Evolutionary conservation across 2,113 vertebrate species (phyloP).

Genomic region (Alectura lathami): DNA sequence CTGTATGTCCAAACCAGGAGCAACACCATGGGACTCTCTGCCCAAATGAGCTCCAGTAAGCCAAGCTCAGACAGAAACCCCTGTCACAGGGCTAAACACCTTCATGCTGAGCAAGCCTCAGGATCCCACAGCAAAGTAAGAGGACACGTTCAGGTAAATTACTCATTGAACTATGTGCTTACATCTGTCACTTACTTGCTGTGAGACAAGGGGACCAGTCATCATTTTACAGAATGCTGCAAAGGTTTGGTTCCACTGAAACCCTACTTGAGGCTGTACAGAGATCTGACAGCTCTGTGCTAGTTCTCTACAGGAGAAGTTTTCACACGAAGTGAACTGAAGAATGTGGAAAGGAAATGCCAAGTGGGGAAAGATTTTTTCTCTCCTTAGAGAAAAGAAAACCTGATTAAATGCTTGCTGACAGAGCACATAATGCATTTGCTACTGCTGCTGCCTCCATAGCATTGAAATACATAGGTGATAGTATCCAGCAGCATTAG

Average conservation of each 20-base stretch:
- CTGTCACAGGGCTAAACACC: neutral
- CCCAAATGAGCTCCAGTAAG: neutral
- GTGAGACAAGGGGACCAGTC: neutral
- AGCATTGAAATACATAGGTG: neutral
- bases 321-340: neutral
- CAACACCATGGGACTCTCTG: neutral
- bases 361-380: neutral
- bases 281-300: neutral
- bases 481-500: neutral
- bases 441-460: neutral
- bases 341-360: neutral
- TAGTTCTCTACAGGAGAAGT: neutral
- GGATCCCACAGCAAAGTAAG: neutral
- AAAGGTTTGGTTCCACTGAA: neutral
- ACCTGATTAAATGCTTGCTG: neutral
- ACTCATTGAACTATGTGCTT: neutral
- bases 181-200: neutral
- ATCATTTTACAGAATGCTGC: neutral
- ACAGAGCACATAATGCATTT: neutral
- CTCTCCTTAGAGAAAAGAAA: neutral
- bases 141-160: neutral
- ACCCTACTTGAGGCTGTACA: neutral
- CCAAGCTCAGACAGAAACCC: neutral
- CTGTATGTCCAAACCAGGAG: neutral
- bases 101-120: neutral